These are phyloP conservation scores for Ceratitis capitata DNA, from an alignment of 1,140 invertebrate species.

Conservation along the genomic window DNA sequence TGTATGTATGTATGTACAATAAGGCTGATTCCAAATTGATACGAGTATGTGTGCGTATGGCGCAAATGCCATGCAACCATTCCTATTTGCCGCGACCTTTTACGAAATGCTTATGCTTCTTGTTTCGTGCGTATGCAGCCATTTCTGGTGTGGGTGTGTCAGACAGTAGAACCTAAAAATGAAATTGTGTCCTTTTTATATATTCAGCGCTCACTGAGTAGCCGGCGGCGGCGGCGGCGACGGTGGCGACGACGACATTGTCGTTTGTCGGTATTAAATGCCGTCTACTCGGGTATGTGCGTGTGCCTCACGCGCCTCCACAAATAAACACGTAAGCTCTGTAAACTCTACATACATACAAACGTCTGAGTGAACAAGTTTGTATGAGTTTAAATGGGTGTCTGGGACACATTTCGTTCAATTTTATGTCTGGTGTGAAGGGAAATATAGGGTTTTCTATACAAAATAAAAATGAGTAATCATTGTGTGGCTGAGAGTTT, in stretches of 20 bases:
- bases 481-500: not conserved
- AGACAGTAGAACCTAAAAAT: constrained; percentile 17
- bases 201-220: not conserved
- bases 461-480: constrained; percentile 19
- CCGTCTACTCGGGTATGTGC: not conserved
- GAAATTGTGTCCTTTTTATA: constrained; percentile 22
- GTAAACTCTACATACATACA: not conserved
- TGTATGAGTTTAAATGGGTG: not conserved
- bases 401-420: not conserved
- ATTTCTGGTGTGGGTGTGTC: constrained; percentile 2
- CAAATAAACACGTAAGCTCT: not conserved
- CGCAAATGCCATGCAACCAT: not conserved
- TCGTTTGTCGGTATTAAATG: not conserved
- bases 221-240: not conserved
- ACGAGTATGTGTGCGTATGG: not conserved
- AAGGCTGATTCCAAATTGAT: too few relatives aligned
- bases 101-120: not conserved
- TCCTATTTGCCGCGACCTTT: not conserved
- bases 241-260: not conserved
- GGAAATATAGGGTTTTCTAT: not conserved
- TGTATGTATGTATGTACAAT: too few relatives aligned
- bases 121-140: not conserved
- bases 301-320: not conserved
- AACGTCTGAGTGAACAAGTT: not conserved
- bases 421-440: not conserved